Evolutionary conservation across 2,888 invertebrate species (phyloP).

Genomic region (Linyphia triangularis): DNA sequence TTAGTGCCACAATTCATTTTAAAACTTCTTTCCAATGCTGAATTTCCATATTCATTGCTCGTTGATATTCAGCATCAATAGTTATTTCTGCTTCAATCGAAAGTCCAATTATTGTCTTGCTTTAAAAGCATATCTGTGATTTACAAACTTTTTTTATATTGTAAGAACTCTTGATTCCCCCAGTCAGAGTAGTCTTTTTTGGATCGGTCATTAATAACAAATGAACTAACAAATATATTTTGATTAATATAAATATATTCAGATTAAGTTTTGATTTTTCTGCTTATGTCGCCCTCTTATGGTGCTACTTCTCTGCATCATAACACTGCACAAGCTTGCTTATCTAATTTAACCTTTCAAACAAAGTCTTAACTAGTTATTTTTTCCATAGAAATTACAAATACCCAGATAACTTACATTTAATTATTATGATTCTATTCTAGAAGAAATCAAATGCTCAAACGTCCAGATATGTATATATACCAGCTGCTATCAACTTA

Average conservation of each 20-base stretch:
- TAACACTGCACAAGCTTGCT: too few relatives aligned
- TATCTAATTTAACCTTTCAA: too few relatives aligned
- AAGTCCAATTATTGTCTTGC: conserved; percentile 14
- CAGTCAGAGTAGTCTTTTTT: conserved; percentile 6
- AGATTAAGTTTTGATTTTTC: too few relatives aligned
- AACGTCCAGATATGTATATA: background rate
- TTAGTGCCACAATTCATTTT: conserved; percentile 16
- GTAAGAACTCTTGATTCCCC: conserved; percentile 1
- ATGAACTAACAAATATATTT: too few relatives aligned
- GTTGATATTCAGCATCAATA: conserved; percentile 10
- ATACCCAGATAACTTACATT: too few relatives aligned
- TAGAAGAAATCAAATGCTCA: background rate
- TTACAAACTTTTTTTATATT: conserved; percentile 12
- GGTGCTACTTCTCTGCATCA: too few relatives aligned
- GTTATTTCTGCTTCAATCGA: conserved; percentile 29
- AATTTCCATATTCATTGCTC: conserved; percentile 1
- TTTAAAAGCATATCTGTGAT: conserved; percentile 33
- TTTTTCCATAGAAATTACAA: too few relatives aligned
- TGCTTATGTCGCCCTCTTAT: too few relatives aligned
- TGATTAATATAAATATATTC: too few relatives aligned
- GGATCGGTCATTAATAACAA: background rate
- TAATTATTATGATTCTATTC: background rate
- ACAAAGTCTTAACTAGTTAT: too few relatives aligned
- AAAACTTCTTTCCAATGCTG: conserved; percentile 21
- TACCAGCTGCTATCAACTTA: conserved; percentile 19